Evolutionary conservation across 2,797 vertebrate species (phyloP).

Genomic region (Psittacula echo): DNA sequence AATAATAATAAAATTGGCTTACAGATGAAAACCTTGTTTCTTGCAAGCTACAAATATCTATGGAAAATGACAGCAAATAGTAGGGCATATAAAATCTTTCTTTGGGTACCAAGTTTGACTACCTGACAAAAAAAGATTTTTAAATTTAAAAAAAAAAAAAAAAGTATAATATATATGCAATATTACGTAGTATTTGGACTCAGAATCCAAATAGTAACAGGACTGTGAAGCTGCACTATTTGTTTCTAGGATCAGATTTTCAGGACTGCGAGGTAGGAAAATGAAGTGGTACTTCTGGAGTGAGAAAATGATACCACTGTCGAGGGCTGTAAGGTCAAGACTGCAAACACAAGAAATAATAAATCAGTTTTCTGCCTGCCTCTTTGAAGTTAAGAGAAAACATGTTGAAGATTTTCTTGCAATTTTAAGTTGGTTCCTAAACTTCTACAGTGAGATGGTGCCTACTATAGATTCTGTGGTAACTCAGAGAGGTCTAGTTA

Average conservation of each 20-base stretch:
- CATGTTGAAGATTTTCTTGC: background rate
- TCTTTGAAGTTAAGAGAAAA: background rate
- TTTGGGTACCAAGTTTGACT: background rate
- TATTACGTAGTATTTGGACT: background rate
- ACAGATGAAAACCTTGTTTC: background rate
- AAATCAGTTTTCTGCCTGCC: background rate
- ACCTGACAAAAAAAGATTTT: background rate
- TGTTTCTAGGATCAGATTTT: background rate
- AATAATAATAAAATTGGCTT: background rate
- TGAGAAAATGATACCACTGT: background rate
- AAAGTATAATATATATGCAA: background rate
- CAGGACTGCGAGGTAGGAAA: background rate
- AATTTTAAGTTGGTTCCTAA: background rate
- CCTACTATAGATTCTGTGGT: background rate
- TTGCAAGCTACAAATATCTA: background rate
- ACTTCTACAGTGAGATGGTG: background rate
- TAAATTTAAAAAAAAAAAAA: background rate
- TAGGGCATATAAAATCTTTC: background rate
- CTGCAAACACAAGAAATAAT: background rate
- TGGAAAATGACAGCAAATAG: background rate
- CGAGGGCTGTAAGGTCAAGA: background rate
- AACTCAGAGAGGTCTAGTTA: background rate
- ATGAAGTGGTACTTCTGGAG: accelerated
- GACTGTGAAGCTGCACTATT: background rate
- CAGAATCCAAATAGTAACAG: background rate